Evolutionary conservation across 37 sponge, comb jelly and placozoan species (phyloP), one percentile per base, ranked within the genome.

Genomic region (Axinella damicornis): DNA sequence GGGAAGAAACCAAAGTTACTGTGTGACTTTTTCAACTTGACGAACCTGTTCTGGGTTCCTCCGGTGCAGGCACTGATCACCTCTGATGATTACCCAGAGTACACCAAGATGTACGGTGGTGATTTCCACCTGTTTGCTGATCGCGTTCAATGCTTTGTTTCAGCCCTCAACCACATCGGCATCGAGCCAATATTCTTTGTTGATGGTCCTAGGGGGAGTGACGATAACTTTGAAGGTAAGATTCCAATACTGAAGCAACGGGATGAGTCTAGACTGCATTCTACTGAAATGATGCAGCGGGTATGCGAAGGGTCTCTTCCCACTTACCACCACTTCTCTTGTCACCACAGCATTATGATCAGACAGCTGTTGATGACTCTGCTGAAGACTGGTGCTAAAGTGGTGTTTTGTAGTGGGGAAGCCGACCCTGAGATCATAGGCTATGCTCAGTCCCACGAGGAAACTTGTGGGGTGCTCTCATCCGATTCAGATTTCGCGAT

Each of bases 171-270:
- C 4, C 34, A 32, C 15, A 11, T 83, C 31, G 62, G 76, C 1
- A 28, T 89, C 21, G 80, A 83, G 57, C 87, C 84, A 15, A 65
- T 94, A 11, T 89, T 94, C 38, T 85, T 89, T 46, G 13, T 80
- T 22, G 84, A 72, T 53, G 65, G 57, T 18, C 46, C 83, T n/a
- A 60, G 60, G 2, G 80, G 71, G 6, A 40, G 19, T 36, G 57
- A 53, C 22, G 5, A 22, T 2, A 70, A 62, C 2, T 53, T 56
- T n/a, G 21, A 25, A 5, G 21, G 46, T 16, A 76, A 73, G 20
- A 64, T 62, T 33, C 21, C 53, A 19, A 34, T 57, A 31, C 14
- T 65, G 2, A 31, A 57, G 22, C 61, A 54, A 0, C 73, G 59
- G n/a, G 34, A 89, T 31, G 22, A 67, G 38, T 20, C 78, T 1